These are phyloP conservation scores for Cavia porcellus DNA, from an alignment of 2,113 vertebrate genomes.

Conservation along the genomic window DNA sequence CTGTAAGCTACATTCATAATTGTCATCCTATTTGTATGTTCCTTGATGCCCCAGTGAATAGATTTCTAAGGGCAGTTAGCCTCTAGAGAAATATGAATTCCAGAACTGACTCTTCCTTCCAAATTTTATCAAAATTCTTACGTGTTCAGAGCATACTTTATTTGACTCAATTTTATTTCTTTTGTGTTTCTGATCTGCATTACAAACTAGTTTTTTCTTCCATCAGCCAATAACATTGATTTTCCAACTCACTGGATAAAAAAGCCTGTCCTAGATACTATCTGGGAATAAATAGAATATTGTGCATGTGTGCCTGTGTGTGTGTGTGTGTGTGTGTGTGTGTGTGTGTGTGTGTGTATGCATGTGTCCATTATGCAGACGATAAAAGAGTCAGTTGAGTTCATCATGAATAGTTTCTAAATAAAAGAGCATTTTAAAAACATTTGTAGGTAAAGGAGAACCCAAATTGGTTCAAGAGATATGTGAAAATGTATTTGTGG, in stretches of 20 bases:
- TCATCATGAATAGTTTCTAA: not conserved
- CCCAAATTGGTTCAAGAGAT: not conserved
- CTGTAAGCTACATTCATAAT: not conserved
- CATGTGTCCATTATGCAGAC: not conserved
- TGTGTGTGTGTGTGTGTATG: too few species aligned
- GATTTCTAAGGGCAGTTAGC: not conserved
- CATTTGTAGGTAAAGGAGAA: slow-evolving; percentile 44
- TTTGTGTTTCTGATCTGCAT: slow-evolving; percentile 10
- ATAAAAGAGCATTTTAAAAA: not conserved
- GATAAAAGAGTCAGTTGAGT: not conserved
- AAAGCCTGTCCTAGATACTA: slow-evolving; percentile 23
- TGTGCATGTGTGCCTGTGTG: too few species aligned
- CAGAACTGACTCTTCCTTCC: not conserved
- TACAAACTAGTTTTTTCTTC: slow-evolving; percentile 51
- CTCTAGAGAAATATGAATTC: not conserved
- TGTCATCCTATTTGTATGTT: not conserved
- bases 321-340: too few species aligned
- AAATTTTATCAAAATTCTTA: slow-evolving; percentile 25
- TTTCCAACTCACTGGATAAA: slow-evolving; percentile 23
- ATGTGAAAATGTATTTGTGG: not conserved
- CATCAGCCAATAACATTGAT: not conserved
- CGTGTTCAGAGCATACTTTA: not conserved
- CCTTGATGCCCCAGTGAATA: not conserved
- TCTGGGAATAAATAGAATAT: slow-evolving; percentile 19
- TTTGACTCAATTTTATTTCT: slow-evolving; percentile 49